Evolutionary conservation across 2,888 invertebrate species (phyloP), one percentile per base, ranked within the genome.

Genomic region (Zele albiditarsus): DNA sequence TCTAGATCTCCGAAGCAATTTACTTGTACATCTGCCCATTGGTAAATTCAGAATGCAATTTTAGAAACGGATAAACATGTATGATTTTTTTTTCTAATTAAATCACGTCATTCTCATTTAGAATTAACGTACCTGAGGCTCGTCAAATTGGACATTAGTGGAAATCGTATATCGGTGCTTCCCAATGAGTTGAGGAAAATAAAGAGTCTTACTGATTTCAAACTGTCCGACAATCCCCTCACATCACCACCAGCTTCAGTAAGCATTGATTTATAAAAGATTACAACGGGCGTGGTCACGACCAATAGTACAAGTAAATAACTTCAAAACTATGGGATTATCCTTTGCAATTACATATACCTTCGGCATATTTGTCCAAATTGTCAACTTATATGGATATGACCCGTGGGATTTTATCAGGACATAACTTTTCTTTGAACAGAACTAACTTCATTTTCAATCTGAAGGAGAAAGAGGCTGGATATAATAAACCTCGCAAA

Each of bases 221-320:
- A 93, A 84, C 91, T 98, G 84, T 94, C 96, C 85, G 95, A 97
- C 89, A 98, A 98, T 90, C 98, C 98, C 42, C 91, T 98, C 70
- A 95, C 95, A 79, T 95, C 95, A 82, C 98, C 98, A 79, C 97
- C 98, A 78, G 96, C 97, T 80, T 95, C 96, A 90, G 97, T 98
- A 92, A 94, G 95, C 91, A 67, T 70, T 75, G 42, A 42, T 23
- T 16, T 31, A 74, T 65, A 8, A 4, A 12, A 38, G 12, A 38
- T 8, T 12, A 38, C 12, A 38, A 8, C 0, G 38, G 5, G 38
- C 1, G 38, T 8, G 12, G 38, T 12, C 4, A 12, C 2, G 1
- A 38, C 12, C 12, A 1, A 38, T 38, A 38, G 38, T 38, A 6
- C 38, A 38, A 38, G 38, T 38, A 12, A 38, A 38, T 38, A 12